A percentile compares a stretch with the other conserved stretches of the same genome.
Evolutionary conservation across 2,113 vertebrate species (phyloP).

Genomic region (Psettodes erumei): DNA sequence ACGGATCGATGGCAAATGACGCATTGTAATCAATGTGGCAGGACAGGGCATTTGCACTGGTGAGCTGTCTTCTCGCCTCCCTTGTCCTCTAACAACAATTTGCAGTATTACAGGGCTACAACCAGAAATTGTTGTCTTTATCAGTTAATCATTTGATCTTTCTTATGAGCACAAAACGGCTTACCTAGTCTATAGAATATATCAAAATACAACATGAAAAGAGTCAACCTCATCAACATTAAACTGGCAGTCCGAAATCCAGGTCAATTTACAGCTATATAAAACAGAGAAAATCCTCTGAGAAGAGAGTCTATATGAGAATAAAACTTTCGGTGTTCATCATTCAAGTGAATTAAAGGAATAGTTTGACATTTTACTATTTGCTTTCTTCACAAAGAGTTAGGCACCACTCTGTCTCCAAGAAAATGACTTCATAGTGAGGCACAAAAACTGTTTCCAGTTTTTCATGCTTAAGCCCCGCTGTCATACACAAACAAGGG

Average conservation of each 20-base stretch:
- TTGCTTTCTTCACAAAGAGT: background rate
- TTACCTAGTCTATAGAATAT: background rate
- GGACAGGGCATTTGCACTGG: slow-evolving; percentile 10
- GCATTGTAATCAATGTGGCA: slow-evolving; percentile 47
- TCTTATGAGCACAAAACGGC: background rate
- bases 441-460: background rate
- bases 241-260: no score
- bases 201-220: background rate
- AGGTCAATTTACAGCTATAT: no score
- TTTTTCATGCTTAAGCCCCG: background rate
- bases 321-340: background rate
- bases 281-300: no score
- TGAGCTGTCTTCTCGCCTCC: background rate
- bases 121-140: background rate
- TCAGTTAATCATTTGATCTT: background rate
- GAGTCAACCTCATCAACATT: no score
- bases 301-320: background rate
- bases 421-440: background rate
- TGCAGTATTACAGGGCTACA: background rate
- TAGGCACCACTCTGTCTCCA: background rate
- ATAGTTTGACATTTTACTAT: background rate
- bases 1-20: slow-evolving; percentile 38
- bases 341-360: background rate
- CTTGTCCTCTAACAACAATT: slow-evolving; percentile 9
- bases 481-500: slow-evolving; percentile 10